Conservation (phyloP, 2,113 vertebrate genomes). For the Erpornis zantholeuca region DNA sequence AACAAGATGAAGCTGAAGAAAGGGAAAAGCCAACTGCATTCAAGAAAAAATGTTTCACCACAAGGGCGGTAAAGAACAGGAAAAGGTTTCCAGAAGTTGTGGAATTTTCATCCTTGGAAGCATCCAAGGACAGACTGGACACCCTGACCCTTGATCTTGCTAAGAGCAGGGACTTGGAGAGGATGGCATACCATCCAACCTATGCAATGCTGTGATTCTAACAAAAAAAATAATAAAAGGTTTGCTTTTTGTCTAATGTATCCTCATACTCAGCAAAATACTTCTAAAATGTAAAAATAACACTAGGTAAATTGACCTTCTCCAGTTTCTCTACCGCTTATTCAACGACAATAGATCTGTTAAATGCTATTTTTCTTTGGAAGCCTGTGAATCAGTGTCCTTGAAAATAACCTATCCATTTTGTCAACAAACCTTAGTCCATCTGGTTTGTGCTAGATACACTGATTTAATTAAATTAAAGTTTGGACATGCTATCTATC, state of each 20-base stretch:
- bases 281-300: neutral
- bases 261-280: neutral
- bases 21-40: neutral
- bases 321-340: neutral
- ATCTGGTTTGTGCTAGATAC: neutral
- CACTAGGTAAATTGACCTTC: neutral
- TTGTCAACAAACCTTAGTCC: neutral
- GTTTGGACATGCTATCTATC: neutral
- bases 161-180: neutral
- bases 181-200: neutral
- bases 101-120: neutral
- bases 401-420: conserved; percentile 12
- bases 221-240: neutral
- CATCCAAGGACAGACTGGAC: neutral
- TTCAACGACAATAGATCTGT: neutral
- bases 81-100: neutral
- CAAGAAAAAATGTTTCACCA: neutral
- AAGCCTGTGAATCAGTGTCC: neutral
- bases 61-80: neutral
- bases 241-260: neutral
- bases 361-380: neutral
- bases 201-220: neutral
- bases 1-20: neutral
- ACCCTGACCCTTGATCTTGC: neutral
- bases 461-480: conserved; percentile 2